phyloP scores from a whole-genome alignment of 2,113 vertebrate genomes.

The Elephas maximus region DNA sequence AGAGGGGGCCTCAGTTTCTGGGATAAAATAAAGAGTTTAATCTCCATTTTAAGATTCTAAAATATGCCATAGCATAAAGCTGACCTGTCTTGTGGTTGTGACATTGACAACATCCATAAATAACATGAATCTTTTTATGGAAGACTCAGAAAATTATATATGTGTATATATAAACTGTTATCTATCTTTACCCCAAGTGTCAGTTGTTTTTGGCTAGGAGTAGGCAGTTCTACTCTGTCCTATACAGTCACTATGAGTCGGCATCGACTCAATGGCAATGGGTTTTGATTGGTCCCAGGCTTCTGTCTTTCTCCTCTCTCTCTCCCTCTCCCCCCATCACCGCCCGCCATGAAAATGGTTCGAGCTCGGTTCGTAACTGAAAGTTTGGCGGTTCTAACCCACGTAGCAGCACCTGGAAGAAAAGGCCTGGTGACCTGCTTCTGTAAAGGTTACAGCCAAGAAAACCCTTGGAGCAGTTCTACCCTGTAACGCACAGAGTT shows the following conservation, averaged over 20 bases:
- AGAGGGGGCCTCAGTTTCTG: neutral
- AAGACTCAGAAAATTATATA: neutral
- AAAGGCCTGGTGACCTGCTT: neutral
- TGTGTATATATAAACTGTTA: neutral
- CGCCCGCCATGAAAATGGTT: neutral
- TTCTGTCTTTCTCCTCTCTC: neutral
- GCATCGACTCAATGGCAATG: too few relatives aligned
- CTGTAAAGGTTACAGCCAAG: neutral
- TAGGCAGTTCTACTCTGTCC: too few relatives aligned
- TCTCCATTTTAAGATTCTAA: neutral
- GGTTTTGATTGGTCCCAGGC: neutral
- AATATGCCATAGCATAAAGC: neutral
- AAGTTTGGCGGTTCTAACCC: neutral
- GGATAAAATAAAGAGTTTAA: neutral
- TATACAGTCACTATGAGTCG: too few relatives aligned
- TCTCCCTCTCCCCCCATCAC: accelerated
- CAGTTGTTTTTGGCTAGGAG: neutral
- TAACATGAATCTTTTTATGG: neutral
- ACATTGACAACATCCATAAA: neutral
- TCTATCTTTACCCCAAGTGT: neutral
- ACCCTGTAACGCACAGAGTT: neutral
- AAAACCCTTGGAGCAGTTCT: neutral
- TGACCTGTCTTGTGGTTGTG: neutral
- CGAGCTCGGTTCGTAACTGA: neutral
- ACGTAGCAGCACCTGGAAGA: neutral